Evolutionary conservation across 2,888 invertebrate genomes (phyloP).

Genomic region (Itoplectis maculator): DNA sequence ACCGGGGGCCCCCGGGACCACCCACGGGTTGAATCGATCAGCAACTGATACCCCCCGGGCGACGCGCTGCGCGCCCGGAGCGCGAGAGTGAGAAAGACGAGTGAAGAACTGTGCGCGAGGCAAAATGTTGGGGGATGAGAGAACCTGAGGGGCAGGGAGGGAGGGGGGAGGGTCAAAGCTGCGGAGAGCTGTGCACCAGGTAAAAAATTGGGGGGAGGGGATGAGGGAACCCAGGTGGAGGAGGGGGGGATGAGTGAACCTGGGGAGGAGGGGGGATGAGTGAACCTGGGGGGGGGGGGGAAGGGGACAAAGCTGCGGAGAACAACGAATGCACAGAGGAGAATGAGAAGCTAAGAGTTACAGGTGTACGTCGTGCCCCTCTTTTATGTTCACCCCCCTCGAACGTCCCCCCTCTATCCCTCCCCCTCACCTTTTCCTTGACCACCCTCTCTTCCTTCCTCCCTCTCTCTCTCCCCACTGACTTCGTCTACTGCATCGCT

Average conservation of each 20-base stretch:
- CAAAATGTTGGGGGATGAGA: no score
- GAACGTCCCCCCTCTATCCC: slow-evolving; percentile 35
- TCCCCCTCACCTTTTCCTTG: no score
- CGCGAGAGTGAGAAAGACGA: slow-evolving; percentile 69
- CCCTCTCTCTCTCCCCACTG: no score
- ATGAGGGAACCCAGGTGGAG: slow-evolving; percentile 50
- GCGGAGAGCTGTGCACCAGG: slow-evolving; percentile 51
- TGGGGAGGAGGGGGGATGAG: slow-evolving; percentile 25
- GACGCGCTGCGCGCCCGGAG: slow-evolving; percentile 41
- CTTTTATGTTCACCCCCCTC: slow-evolving; percentile 54
- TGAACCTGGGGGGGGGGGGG: slow-evolving; percentile 1
- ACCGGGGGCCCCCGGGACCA: slow-evolving; percentile 78
- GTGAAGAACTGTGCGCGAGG: no score
- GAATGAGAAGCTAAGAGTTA: slow-evolving; percentile 74
- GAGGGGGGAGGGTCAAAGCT: slow-evolving; percentile 6
- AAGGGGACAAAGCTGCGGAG: slow-evolving; percentile 21
- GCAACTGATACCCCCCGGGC: slow-evolving; percentile 78
- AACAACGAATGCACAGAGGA: slow-evolving; percentile 19
- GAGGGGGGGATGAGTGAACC: slow-evolving; percentile 43
- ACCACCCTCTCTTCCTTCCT: no score
- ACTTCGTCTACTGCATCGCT: no score
- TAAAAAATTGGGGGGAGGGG: slow-evolving; percentile 30
- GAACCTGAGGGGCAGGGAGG: no score
- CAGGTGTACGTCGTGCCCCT: slow-evolving; percentile 76
- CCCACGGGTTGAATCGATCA: slow-evolving; percentile 83